Evolutionary conservation across 2,113 vertebrate species (phyloP).

Genomic region (Panurus biarmicus): DNA sequence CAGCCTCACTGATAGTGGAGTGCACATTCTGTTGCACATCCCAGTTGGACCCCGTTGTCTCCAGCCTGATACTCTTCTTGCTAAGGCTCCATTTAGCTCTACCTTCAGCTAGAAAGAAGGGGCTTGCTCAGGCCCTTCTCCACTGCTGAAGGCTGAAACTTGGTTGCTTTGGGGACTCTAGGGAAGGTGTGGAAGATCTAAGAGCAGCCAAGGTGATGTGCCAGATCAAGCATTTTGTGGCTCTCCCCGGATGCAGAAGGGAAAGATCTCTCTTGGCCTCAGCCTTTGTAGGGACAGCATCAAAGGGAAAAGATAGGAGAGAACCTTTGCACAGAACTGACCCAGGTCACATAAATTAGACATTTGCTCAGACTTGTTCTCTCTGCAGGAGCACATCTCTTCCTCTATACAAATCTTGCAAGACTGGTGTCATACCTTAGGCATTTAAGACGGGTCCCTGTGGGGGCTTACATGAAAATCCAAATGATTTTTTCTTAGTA

Average conservation of each 20-base stretch:
- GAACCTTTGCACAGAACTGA: background rate
- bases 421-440: background rate
- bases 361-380: background rate
- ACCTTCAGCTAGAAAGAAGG: background rate
- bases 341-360: background rate
- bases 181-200: background rate
- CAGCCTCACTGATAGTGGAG: background rate
- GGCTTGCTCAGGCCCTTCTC: background rate
- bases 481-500: background rate
- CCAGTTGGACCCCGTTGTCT: background rate
- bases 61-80: background rate
- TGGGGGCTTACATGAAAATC: background rate
- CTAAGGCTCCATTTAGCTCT: background rate
- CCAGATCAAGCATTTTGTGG: background rate
- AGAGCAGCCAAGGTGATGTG: background rate
- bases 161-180: background rate
- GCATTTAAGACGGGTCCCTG: background rate
- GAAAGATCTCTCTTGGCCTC: background rate
- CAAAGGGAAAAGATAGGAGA: background rate
- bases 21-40: background rate
- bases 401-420: background rate
- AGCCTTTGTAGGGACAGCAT: background rate
- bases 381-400: background rate
- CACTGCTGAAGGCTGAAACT: background rate
- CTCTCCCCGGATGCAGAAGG: background rate